These are phyloP conservation scores for Sebastes itinus DNA, from an alignment of 2,797 vertebrate species.

Conservation along the genomic window DNA sequence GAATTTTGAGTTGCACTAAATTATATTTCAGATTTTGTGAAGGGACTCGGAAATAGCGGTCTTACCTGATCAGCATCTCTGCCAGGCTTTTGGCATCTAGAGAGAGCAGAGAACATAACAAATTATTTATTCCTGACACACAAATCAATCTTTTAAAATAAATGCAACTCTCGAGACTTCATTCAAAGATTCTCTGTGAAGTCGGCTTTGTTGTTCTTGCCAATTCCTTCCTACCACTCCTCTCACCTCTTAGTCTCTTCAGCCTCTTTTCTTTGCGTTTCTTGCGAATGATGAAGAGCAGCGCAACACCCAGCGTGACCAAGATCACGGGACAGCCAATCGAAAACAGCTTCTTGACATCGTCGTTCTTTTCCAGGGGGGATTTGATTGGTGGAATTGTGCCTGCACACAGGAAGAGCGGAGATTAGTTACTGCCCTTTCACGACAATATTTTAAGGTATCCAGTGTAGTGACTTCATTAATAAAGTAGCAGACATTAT, in stretches of 20 bases:
- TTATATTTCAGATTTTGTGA: slow-evolving; percentile 1
- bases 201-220: neutral
- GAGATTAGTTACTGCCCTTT: neutral
- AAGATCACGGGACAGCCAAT: slow-evolving; percentile 96
- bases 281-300: slow-evolving; percentile 96
- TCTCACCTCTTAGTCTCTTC: slow-evolving; percentile 94
- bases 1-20: neutral
- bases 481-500: neutral
- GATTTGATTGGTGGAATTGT: slow-evolving; percentile 98
- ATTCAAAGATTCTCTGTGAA: slow-evolving; percentile 4
- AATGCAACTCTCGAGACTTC: neutral
- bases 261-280: slow-evolving; percentile 98
- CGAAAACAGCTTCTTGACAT: slow-evolving; percentile 97
- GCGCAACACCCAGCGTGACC: slow-evolving; percentile 91
- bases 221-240: neutral
- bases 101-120: slow-evolving; percentile 32
- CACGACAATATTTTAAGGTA: neutral
- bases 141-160: slow-evolving; percentile 22
- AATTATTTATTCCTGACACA: neutral
- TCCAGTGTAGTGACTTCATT: neutral
- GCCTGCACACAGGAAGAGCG: slow-evolving; percentile 75
- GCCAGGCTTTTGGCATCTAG: slow-evolving; percentile 98
- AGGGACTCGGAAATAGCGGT: neutral
- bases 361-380: slow-evolving; percentile 92
- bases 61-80: slow-evolving; percentile 98